These are phyloP conservation scores for Propithecus deckenii DNA, from an alignment of 2,797 vertebrate species.

Conservation along the genomic window DNA sequence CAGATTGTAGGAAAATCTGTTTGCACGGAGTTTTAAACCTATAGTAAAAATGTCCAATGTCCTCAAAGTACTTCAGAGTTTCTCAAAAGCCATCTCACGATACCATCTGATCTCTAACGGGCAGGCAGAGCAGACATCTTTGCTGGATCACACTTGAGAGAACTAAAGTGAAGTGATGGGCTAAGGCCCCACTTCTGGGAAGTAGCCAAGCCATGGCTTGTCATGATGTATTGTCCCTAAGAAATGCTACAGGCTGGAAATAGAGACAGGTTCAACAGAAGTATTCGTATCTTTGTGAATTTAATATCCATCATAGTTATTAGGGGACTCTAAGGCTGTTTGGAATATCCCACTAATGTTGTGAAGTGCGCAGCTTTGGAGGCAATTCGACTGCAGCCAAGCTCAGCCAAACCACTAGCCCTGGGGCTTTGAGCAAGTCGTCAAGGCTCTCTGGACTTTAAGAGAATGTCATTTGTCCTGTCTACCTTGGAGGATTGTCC, in stretches of 20 bases:
- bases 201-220: background rate
- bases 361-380: background rate
- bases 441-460: background rate
- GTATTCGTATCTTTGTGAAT: background rate
- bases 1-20: background rate
- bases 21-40: background rate
- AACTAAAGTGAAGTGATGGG: background rate
- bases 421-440: background rate
- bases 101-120: background rate
- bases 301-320: background rate
- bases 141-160: background rate
- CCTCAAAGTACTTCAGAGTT: background rate
- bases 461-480: background rate
- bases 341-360: no score
- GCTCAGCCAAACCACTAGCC: background rate
- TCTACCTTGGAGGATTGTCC: background rate
- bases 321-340: background rate
- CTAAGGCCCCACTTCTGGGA: background rate
- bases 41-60: background rate
- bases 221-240: background rate
- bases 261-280: background rate
- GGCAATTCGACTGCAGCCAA: fast-evolving
- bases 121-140: background rate
- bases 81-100: no score
- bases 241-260: background rate